Percentiles rank a stretch among this genome's conserved stretches.
These are phyloP conservation scores for Caenorhabditis imperialis DNA, from an alignment of 2,888 invertebrate species.

Conservation along the genomic window DNA sequence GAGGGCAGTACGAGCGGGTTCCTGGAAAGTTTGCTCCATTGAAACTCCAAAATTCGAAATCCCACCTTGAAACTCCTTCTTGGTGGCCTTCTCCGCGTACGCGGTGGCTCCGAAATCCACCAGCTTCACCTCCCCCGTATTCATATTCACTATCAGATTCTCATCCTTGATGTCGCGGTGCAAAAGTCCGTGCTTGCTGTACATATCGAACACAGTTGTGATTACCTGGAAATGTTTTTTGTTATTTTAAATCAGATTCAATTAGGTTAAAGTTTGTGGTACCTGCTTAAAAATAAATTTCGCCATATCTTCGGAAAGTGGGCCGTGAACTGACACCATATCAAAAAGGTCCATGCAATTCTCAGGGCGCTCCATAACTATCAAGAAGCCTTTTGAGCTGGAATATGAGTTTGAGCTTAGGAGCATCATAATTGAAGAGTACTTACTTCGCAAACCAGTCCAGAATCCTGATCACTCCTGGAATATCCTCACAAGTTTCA, in stretches of 20 bases:
- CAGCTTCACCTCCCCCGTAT: conserved; percentile 72
- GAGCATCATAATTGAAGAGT: background rate
- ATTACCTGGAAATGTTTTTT: conserved; percentile 62
- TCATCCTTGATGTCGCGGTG: conserved; percentile 77
- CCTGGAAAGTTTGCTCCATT: conserved; percentile 37
- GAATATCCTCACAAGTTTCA: conserved; percentile 70
- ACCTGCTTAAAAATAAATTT: conserved; percentile 71
- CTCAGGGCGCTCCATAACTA: conserved; percentile 73
- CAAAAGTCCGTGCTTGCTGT: conserved; percentile 69
- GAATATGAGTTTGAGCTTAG: conserved; percentile 29
- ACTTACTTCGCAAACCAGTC: conserved; percentile 76
- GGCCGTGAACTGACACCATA: conserved; percentile 71
- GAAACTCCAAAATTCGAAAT: background rate
- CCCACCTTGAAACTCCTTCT: conserved; percentile 72
- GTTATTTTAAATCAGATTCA: too few species aligned
- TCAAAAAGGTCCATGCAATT: conserved; percentile 75
- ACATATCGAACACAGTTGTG: conserved; percentile 71
- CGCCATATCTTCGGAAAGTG: conserved; percentile 70
- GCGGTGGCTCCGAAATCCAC: conserved; percentile 76
- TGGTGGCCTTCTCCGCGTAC: conserved; percentile 67
- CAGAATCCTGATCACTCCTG: conserved; percentile 71
- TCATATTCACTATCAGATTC: conserved; percentile 74
- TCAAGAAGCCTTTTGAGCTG: conserved; percentile 74
- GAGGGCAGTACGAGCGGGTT: conserved; percentile 74
- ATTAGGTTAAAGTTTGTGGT: too few species aligned